Evolutionary conservation across 1,140 invertebrate genomes (phyloP).

Genomic region (Carposina sasakii): DNA sequence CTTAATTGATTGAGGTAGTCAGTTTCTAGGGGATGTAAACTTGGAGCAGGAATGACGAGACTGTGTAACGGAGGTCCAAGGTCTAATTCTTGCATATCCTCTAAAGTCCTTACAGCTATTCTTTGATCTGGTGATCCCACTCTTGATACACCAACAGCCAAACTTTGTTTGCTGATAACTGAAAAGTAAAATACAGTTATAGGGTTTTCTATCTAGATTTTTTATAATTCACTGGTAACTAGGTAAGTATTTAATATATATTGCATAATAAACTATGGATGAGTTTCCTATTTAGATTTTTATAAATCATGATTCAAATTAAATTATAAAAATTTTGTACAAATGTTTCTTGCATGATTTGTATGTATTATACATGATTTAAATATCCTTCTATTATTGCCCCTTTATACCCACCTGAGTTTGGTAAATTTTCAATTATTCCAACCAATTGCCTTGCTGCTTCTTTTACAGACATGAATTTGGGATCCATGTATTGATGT

Average conservation of each 20-base stretch:
- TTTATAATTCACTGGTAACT: too few relatives aligned
- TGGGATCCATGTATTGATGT: conserved; percentile 93
- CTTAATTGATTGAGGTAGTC: conserved; percentile 85
- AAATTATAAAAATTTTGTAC: too few relatives aligned
- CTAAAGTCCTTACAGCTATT: conserved; percentile 82
- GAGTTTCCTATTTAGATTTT: too few relatives aligned
- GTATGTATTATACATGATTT: too few relatives aligned
- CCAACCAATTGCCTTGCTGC: conserved; percentile 88
- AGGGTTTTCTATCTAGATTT: too few relatives aligned
- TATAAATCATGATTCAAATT: too few relatives aligned
- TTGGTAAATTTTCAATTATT: conserved; percentile 76
- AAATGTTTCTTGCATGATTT: too few relatives aligned
- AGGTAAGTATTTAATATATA: too few relatives aligned
- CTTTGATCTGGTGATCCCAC: conserved; percentile 90
- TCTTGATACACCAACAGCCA: conserved; percentile 90
- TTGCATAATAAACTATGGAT: too few relatives aligned
- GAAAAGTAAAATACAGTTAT: too few relatives aligned
- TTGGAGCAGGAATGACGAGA: conserved; percentile 86
- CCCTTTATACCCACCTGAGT: too few relatives aligned
- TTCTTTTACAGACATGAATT: conserved; percentile 92
- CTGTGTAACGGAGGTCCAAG: conserved; percentile 95
- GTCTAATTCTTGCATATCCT: conserved; percentile 83
- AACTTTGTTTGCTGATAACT: conserved; percentile 74
- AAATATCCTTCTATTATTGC: too few relatives aligned
- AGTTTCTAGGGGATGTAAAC: conserved; percentile 92